Percentiles rank a stretch among this genome's conserved stretches.
phyloP scores from a whole-genome alignment of 1,140 invertebrate species.

The Arion vulgaris region DNA sequence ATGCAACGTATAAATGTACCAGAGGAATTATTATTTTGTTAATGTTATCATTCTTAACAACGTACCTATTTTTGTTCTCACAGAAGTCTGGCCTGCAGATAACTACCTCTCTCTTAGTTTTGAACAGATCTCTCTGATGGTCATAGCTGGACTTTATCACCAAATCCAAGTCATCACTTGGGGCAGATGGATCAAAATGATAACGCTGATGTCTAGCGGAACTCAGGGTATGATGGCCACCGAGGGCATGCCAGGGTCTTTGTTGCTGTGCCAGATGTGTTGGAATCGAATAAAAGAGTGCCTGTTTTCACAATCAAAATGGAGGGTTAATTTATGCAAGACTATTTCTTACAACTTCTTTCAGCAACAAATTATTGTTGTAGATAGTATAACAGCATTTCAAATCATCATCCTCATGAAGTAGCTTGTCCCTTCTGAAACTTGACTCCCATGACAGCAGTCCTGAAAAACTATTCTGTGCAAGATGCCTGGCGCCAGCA shows the following conservation, averaged over 20 bases:
- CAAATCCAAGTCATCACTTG: slow-evolving; percentile 71
- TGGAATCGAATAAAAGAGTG: slow-evolving; percentile 48
- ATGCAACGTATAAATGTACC: no score
- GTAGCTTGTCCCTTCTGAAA: no score
- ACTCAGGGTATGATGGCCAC: slow-evolving; percentile 63
- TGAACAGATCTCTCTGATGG: slow-evolving; percentile 69
- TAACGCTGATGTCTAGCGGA: slow-evolving; percentile 66
- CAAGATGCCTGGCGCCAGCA: no score
- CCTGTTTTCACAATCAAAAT: not conserved
- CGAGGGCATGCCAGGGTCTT: slow-evolving; percentile 69
- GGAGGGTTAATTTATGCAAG: no score
- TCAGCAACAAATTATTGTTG: no score
- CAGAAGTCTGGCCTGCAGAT: slow-evolving; percentile 65
- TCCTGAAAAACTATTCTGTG: no score
- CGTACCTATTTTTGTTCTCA: slow-evolving; percentile 66
- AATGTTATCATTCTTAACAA: no score
- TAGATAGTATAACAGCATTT: no score
- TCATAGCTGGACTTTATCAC: slow-evolving; percentile 70
- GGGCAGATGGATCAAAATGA: slow-evolving; percentile 68
- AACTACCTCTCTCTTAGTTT: slow-evolving; percentile 63
- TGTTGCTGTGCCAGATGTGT: slow-evolving; percentile 65
- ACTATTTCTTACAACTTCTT: no score
- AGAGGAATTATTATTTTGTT: no score
- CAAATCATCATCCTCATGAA: no score
- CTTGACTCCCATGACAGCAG: no score